Percentiles rank a stretch among this genome's conserved stretches.
phyloP scores from a whole-genome alignment of 2,797 vertebrate species.

The Channa striata region DNA sequence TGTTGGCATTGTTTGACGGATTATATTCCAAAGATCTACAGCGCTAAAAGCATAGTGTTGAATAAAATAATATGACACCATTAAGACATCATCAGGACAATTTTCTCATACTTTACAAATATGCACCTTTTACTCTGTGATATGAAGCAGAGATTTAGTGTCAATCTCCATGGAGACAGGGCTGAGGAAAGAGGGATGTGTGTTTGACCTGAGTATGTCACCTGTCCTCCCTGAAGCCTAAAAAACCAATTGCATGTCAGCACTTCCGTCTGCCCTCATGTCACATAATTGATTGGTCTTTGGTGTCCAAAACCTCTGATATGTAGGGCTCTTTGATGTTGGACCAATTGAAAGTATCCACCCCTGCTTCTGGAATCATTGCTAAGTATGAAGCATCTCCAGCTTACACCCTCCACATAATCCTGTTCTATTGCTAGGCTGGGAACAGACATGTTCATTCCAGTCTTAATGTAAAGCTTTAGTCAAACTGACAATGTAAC shows the following conservation, averaged over 20 bases:
- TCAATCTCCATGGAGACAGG: background rate
- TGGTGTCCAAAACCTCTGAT: constrained; percentile 17
- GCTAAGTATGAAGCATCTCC: constrained; percentile 9
- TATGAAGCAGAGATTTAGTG: background rate
- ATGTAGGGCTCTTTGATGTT: constrained; percentile 39
- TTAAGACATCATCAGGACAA: background rate
- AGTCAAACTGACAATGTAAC: background rate
- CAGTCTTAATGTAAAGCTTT: too few species aligned
- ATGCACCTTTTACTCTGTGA: background rate
- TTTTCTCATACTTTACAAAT: background rate
- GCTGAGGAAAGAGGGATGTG: background rate
- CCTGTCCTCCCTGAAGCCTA: constrained; percentile 2
- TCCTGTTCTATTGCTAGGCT: background rate
- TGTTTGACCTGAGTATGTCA: background rate
- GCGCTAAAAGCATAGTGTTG: background rate
- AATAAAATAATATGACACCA: background rate
- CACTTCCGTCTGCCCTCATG: constrained; percentile 3
- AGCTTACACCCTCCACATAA: background rate
- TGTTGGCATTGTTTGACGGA: background rate
- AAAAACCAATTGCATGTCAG: constrained; percentile 18
- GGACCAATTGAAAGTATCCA: constrained; percentile 18
- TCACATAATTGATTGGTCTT: constrained; percentile 26
- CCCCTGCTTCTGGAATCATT: constrained; percentile 14
- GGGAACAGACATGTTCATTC: too few species aligned
- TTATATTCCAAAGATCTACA: background rate